A percentile compares a stretch with the other conserved stretches of the same genome.
Conservation (phyloP, 2,113 vertebrate species). For the Sigmodon hispidus region DNA sequence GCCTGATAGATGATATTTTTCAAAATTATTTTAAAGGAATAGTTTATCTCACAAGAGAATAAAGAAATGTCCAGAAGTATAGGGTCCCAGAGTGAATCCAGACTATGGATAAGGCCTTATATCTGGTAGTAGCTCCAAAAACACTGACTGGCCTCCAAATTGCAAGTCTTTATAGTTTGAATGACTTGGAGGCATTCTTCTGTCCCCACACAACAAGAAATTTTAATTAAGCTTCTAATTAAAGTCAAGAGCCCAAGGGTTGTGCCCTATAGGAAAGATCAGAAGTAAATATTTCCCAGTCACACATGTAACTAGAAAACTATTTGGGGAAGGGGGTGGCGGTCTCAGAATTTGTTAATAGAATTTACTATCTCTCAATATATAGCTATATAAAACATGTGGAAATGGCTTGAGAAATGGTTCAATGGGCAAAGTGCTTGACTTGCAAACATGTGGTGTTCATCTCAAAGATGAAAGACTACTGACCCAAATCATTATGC, state of each 20-base stretch:
- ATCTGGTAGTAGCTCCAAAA: constrained; percentile 10
- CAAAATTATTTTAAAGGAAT: constrained; percentile 44
- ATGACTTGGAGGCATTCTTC: background rate
- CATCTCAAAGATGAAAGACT: background rate
- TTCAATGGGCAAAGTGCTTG: background rate
- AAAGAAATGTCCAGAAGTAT: background rate
- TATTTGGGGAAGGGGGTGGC: background rate
- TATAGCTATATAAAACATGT: background rate
- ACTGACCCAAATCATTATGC: background rate
- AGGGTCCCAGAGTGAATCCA: background rate
- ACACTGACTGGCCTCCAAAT: constrained; percentile 25
- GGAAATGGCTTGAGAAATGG: background rate
- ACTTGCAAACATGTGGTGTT: too few species aligned
- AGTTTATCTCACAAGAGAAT: constrained; percentile 25
- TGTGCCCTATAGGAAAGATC: background rate
- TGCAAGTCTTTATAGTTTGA: background rate
- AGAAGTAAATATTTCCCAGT: constrained; percentile 35
- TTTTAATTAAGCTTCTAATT: background rate
- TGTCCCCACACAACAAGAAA: background rate
- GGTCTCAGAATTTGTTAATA: constrained; percentile 27
- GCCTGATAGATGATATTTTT: background rate
- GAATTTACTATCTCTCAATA: background rate
- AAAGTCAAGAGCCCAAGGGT: constrained; percentile 20
- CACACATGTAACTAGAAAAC: background rate
- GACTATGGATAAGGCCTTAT: background rate